These are phyloP conservation scores for Isaurus tuberculatus DNA, from an alignment of 92 coral and sea anemone genomes.

Conservation along the genomic window DNA sequence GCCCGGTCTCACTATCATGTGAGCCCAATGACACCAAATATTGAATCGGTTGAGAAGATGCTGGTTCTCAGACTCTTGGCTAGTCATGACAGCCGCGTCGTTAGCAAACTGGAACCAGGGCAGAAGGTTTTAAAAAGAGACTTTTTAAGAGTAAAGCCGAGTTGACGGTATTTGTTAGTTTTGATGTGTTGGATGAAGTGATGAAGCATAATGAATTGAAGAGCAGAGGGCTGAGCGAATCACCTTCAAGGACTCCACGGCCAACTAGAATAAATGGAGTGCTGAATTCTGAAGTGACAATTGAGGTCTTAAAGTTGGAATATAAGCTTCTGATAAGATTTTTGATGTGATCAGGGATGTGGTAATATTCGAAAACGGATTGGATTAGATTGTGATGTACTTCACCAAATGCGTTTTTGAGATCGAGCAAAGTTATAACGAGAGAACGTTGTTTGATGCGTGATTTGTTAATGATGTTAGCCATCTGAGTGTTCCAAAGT, in stretches of 20 bases:
- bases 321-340: too few species aligned
- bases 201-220: constrained; percentile 54
- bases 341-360: too few species aligned
- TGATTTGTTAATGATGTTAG: too few species aligned
- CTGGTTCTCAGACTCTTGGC: constrained; percentile 61
- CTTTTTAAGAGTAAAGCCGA: constrained; percentile 50
- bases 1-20: constrained; percentile 31
- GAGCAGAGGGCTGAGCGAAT: constrained; percentile 47
- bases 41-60: constrained; percentile 38
- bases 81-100: constrained; percentile 60
- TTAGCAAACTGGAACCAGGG: constrained; percentile 69
- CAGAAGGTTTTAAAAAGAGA: constrained; percentile 40
- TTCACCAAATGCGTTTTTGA: too few species aligned
- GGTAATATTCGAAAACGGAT: too few species aligned
- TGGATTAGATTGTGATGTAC: too few species aligned
- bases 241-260: constrained; percentile 61
- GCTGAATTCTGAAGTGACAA: too few species aligned
- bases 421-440: too few species aligned
- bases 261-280: constrained; percentile 42
- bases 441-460: too few species aligned
- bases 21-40: too few species aligned
- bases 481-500: too few species aligned
- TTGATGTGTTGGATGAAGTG: constrained; percentile 54
- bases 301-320: too few species aligned
- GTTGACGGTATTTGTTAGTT: constrained; percentile 53